These are phyloP conservation scores for Nesidiocoris tenuis DNA, from an alignment of 2,888 invertebrate genomes.

Conservation along the genomic window DNA sequence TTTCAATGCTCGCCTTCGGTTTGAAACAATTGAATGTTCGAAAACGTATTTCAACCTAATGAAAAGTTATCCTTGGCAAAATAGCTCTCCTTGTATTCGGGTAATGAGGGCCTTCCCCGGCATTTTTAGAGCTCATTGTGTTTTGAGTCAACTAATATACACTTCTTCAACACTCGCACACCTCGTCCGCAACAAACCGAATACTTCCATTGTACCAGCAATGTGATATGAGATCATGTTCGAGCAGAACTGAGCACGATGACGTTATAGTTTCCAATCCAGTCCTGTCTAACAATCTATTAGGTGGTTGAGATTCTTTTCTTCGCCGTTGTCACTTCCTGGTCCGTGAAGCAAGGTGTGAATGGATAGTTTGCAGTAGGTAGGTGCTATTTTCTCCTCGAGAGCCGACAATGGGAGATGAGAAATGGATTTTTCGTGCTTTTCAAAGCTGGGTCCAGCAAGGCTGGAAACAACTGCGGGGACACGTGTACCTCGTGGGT, in stretches of 20 bases:
- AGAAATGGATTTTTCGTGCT: background rate
- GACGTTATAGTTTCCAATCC: background rate
- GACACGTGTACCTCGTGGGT: background rate
- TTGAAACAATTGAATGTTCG: background rate
- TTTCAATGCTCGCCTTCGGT: no score
- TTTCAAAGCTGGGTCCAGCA: background rate
- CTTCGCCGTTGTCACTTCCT: background rate
- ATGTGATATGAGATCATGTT: background rate
- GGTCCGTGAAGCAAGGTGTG: background rate
- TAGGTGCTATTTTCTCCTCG: no score
- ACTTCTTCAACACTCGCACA: background rate
- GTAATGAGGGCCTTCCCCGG: background rate
- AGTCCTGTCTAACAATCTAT: background rate
- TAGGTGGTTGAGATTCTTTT: background rate
- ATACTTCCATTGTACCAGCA: background rate
- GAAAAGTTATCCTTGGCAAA: background rate
- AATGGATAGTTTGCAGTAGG: no score
- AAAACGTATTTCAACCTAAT: background rate
- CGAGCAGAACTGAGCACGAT: background rate
- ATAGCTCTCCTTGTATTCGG: background rate
- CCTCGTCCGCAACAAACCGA: background rate
- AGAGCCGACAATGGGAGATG: no score
- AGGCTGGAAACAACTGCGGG: background rate
- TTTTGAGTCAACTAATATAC: background rate
- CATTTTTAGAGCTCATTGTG: background rate